Base-by-base conservation (phyloP, 2,797 vertebrate genomes). In the Salarias fasciatus region DNA sequence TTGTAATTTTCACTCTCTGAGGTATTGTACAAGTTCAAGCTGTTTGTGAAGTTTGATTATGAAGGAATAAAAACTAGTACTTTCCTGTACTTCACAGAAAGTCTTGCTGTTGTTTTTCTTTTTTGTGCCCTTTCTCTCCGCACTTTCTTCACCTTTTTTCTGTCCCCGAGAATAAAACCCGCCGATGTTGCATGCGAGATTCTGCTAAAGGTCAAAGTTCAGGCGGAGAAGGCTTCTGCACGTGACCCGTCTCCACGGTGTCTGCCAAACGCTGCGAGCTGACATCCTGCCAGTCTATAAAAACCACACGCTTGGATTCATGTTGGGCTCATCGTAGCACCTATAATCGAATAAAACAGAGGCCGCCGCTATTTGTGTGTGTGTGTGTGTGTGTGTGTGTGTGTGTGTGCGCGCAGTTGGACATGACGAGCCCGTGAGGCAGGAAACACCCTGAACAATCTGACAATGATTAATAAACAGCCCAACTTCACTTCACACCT, bases 1-100 rank as follows among this genome's bases (percentile, higher is more conserved):
- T 99, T 99, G 96, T 99, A 99, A 99, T 97, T 98, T 99, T 99
- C 97, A 98, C 97, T 99, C 97, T 98, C 97, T 94, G 97, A 98
- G 97, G 97, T 99, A 99, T 99, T 99, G 96, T 99, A 99, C 95
- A 97, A 98, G 97, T 99, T 99, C 96, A 98, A 97, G 97, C 96
- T 99, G 97, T 99, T 99, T 99, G 97, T 99, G 97, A 99, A 99
- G 97, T 99, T 99, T 99, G 96, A 99, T 98, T 98, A 99, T 99
- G 97, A 99, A 99, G 96, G 97, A 99, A 97, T 97, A 99, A 97
- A 95, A 94, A 93, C 91, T 92, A 94, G 93, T 93, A 93, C 93
- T 94, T 94, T 94, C 93, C 92, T 94, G 93, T 94, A 94, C 92
- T 93, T 94, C 91, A 94, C 90, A 93, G 89, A 91, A 90, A 79